A percentile compares a stretch with the other conserved stretches of the same genome.
phyloP scores from a whole-genome alignment of 2,888 invertebrate species.

The Holacanthella duospinosa region DNA sequence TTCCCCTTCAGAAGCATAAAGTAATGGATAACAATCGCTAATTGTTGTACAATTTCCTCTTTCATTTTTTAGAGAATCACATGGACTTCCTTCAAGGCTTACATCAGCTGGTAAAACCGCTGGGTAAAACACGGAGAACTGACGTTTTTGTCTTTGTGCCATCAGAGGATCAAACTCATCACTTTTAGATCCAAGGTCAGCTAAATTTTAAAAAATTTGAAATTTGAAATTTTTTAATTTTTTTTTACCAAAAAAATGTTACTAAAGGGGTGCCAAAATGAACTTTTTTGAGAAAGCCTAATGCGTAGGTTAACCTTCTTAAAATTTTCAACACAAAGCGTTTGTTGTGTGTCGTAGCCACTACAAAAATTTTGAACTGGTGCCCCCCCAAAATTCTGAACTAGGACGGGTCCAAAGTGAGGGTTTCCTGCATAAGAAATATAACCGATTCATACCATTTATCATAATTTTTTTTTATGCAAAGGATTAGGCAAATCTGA shows the following conservation, averaged over 20 bases:
- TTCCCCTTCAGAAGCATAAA: neutral
- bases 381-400: too few species aligned
- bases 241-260: neutral
- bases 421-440: too few species aligned
- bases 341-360: too few species aligned
- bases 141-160: neutral
- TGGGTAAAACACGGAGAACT: neutral
- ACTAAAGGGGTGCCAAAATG: too few species aligned
- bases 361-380: too few species aligned
- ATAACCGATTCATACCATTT: too few species aligned
- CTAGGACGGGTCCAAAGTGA: too few species aligned
- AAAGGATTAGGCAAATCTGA: too few species aligned
- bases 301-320: too few species aligned
- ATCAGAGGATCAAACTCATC: neutral
- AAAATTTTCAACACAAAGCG: too few species aligned
- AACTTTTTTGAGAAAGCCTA: too few species aligned
- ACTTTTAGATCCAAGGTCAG: neutral
- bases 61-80: slow-evolving; percentile 5
- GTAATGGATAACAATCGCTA: slow-evolving; percentile 4
- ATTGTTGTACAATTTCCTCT: slow-evolving; percentile 3
- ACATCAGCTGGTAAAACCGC: neutral
- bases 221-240: neutral
- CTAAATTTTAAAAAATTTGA: neutral
- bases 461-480: too few species aligned
- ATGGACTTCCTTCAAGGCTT: slow-evolving; percentile 7